Conservation (phyloP, 2,888 invertebrate species). For the Caenorhabditis doughertyi region DNA sequence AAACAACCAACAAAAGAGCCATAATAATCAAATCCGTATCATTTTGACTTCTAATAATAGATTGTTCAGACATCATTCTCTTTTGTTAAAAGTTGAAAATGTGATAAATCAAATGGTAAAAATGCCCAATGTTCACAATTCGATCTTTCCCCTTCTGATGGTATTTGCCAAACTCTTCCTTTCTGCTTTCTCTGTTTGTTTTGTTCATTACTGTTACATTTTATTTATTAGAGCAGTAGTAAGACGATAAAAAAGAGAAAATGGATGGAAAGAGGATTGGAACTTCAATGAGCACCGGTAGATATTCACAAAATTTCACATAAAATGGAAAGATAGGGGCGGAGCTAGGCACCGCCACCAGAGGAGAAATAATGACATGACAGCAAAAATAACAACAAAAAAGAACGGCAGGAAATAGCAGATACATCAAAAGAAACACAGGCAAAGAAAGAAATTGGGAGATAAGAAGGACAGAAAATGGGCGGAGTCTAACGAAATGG, state of each 20-base stretch:
- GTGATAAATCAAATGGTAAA: not conserved
- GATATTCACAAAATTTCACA: slow-evolving; percentile 60
- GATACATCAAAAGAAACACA: slow-evolving; percentile 11
- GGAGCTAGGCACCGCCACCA: no score
- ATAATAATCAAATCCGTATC: slow-evolving; percentile 55
- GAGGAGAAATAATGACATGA: not conserved
- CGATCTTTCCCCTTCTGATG: slow-evolving; percentile 24
- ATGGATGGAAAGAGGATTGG: not conserved
- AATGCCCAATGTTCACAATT: slow-evolving; percentile 41
- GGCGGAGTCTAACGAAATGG: slow-evolving; percentile 4
- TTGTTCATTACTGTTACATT: slow-evolving; percentile 46
- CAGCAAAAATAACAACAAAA: not conserved
- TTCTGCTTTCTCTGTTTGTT: slow-evolving; percentile 49
- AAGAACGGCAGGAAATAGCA: slow-evolving; percentile 32
- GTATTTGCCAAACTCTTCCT: slow-evolving; percentile 35
- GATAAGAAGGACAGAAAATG: not conserved
- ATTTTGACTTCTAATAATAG: not conserved
- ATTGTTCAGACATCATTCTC: not conserved
- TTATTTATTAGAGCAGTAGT: slow-evolving; percentile 42
- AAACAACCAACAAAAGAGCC: slow-evolving; percentile 40
- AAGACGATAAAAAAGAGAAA: no score
- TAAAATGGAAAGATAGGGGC: not conserved
- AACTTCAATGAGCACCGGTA: slow-evolving; percentile 58
- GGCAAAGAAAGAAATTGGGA: slow-evolving; percentile 17
- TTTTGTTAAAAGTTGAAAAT: not conserved